Conservation (phyloP, 2,113 vertebrate species). For the Prionailurus bengalensis region DNA sequence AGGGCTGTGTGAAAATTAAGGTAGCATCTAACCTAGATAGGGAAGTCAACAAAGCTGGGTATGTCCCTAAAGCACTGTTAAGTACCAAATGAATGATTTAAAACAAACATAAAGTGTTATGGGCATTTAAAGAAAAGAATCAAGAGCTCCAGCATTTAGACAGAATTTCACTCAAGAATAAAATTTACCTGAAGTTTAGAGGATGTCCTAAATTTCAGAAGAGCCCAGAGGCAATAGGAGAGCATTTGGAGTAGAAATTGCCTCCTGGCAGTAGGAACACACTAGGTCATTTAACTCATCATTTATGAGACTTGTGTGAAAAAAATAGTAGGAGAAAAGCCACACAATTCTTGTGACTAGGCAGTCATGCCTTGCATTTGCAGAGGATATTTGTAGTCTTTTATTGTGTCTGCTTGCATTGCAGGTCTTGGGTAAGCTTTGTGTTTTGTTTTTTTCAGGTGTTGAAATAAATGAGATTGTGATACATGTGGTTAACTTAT, state of each 20-base stretch:
- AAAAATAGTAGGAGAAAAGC: neutral
- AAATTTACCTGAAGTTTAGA: neutral
- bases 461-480: slow-evolving; percentile 36
- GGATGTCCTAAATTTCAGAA: neutral
- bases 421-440: neutral
- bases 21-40: neutral
- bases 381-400: neutral
- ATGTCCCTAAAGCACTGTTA: neutral
- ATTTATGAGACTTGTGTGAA: neutral
- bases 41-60: neutral
- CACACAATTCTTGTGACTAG: neutral
- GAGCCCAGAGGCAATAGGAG: neutral
- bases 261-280: neutral
- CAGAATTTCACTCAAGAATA: neutral
- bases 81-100: neutral
- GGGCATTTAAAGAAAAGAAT: slow-evolving; percentile 3
- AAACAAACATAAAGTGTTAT: neutral
- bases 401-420: neutral
- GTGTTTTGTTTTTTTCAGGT: neutral
- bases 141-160: neutral
- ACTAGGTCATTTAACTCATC: neutral
- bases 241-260: neutral
- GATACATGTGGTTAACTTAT: neutral
- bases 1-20: neutral
- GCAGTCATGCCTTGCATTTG: neutral